Percentiles rank a stretch among this genome's conserved stretches.
phyloP scores from a whole-genome alignment of 2,113 vertebrate genomes.

The Poeciliopsis prolifica region DNA sequence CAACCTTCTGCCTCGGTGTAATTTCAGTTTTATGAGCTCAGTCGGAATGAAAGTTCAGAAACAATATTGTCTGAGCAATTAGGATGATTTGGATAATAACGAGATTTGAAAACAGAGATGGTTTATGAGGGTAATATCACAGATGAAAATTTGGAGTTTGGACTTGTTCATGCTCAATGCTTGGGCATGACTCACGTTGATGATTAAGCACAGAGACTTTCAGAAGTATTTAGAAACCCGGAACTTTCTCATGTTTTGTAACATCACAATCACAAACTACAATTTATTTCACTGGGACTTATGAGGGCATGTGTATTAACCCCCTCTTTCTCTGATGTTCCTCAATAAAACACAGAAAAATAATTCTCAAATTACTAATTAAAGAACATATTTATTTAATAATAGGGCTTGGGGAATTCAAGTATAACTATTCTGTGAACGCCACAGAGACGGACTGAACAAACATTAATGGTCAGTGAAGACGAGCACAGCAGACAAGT shows the following conservation, averaged over 20 bases:
- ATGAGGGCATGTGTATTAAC: background rate
- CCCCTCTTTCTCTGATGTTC: too few relatives aligned
- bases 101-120: conserved; percentile 27
- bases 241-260: background rate
- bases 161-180: conserved; percentile 6
- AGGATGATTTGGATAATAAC: conserved; percentile 57
- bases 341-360: background rate
- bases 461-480: background rate
- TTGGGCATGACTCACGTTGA: background rate
- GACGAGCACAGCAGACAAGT: background rate
- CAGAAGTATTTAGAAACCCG: background rate
- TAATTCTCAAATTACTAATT: too few relatives aligned
- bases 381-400: too few relatives aligned
- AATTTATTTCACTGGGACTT: background rate
- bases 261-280: background rate
- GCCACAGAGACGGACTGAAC: background rate
- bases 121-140: background rate
- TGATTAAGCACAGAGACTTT: background rate
- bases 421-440: background rate
- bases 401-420: background rate
- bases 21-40: conserved; percentile 67
- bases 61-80: conserved; percentile 67
- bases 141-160: background rate
- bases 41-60: conserved; percentile 61
- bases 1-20: conserved; percentile 49